Percentiles rank a stretch among this genome's conserved stretches.
phyloP scores from a whole-genome alignment of 1,140 invertebrate species.

The Drosophila biarmipes region DNA sequence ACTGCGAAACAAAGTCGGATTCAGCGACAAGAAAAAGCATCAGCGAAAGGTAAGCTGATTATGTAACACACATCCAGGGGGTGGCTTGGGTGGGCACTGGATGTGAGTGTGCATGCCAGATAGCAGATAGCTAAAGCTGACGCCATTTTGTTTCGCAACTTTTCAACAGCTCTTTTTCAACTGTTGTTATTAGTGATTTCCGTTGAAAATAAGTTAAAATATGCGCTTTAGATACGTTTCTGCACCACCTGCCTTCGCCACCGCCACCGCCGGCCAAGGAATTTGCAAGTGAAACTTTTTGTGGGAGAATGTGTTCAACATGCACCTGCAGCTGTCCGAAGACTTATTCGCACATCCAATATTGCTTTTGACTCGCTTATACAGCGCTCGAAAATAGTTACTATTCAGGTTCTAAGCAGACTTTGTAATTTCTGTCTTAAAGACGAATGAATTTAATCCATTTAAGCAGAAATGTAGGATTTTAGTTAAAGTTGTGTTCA shows the following conservation, averaged over 20 bases:
- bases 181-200: conserved; percentile 80
- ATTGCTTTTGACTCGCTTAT: not conserved
- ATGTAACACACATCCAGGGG: conserved; percentile 49
- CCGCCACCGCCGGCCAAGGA: conserved; percentile 1
- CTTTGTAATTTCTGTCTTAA: no score
- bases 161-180: conserved; percentile 75
- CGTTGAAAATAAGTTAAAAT: conserved; percentile 74
- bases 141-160: conserved; percentile 79
- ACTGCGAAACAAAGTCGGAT: conserved; percentile 52
- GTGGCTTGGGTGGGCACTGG: not conserved
- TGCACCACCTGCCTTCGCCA: conserved; percentile 16
- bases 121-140: conserved; percentile 66
- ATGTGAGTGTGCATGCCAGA: conserved; percentile 40
- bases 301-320: conserved; percentile 22
- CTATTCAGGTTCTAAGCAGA: no score
- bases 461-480: no score
- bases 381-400: not conserved
- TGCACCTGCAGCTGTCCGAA: conserved; percentile 31
- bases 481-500: no score
- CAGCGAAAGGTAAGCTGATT: conserved; percentile 74
- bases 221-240: conserved; percentile 51
- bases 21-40: conserved; percentile 26
- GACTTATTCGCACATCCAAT: conserved; percentile 26
- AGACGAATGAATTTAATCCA: no score
- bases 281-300: conserved; percentile 22